Evolutionary conservation across 2,113 vertebrate species (phyloP), one percentile per base, ranked within the genome.

Genomic region (Drymodes brunneopygia): DNA sequence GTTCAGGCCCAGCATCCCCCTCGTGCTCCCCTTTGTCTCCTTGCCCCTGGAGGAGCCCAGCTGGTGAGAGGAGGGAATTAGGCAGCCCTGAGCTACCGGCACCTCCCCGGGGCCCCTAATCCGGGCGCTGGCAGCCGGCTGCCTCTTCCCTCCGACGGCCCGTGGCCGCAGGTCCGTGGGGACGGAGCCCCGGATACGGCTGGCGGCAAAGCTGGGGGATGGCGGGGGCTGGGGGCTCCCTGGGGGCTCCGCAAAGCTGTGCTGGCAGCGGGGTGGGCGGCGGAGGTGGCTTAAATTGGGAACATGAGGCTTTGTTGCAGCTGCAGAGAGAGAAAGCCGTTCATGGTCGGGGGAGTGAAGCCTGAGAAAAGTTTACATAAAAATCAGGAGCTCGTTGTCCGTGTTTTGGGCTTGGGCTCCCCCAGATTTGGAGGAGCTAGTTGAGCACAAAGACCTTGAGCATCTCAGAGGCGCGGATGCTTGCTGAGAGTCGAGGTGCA

Each of bases 41-140:
- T 54, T 66, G 69, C 96, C 97, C 97, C 65, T 84, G 93, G 75
- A 69, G 81, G 96, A 98, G 88, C 97, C 97, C 98, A 97, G 97
- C 97, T 98, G 97, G 97, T 96, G 83, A 91, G 97, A 96, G 95
- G 90, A 95, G 97, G 97, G 97, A 97, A 97, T 97, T 96, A 97
- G 90, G 89, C 88, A 84, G 92, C 95, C 90, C 96, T 62, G 96
- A 95, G 96, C 58, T 95, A 90, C 64, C 90, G 91, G 95, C 69
- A 54, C 95, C 97, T 98, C 97, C 97, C 96, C 22, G n/a, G 81
- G 88, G 65, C 96, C 93, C 83, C 95, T 97, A 95, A 97, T 98
- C 97, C 92, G 71, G 89, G 96, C 95, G 17, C 97, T 92, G 96
- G 93, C 95, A 94, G 97, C 85, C 97, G 79, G 95, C 97, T 97